A percentile compares a stretch with the other conserved stretches of the same genome.
These are phyloP conservation scores for Phaethon lepturus DNA, from an alignment of 2,113 vertebrate genomes.

Conservation along the genomic window DNA sequence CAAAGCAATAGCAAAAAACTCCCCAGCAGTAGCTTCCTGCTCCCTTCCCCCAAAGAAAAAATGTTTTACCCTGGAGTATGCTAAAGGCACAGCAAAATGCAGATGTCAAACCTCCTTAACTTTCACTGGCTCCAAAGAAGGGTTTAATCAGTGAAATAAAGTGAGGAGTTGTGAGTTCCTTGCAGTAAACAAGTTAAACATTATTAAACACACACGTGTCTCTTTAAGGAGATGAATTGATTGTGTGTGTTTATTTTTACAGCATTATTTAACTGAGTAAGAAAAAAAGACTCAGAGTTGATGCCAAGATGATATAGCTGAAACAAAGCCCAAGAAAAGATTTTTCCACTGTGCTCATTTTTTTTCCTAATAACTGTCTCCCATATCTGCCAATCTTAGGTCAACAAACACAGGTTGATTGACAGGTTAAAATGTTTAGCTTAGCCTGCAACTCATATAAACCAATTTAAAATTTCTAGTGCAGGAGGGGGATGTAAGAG, in stretches of 20 bases:
- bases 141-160: neutral
- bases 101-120: slow-evolving; percentile 13
- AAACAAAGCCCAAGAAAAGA: slow-evolving; percentile 80
- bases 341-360: slow-evolving; percentile 79
- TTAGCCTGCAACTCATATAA: slow-evolving; percentile 76
- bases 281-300: slow-evolving; percentile 52
- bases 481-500: slow-evolving; percentile 72
- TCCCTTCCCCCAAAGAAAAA: neutral
- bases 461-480: slow-evolving; percentile 76
- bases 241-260: slow-evolving; percentile 88
- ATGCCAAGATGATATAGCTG: slow-evolving; percentile 85
- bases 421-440: slow-evolving; percentile 87
- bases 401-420: slow-evolving; percentile 89
- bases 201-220: slow-evolving; percentile 85
- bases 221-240: slow-evolving; percentile 77
- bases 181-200: slow-evolving; percentile 83
- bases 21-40: neutral
- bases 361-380: slow-evolving; percentile 78
- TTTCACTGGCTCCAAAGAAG: neutral
- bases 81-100: neutral
- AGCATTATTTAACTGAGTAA: slow-evolving; percentile 81
- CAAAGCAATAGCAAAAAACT: neutral
- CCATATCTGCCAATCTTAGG: slow-evolving; percentile 85
- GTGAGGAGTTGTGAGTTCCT: slow-evolving; percentile 74
- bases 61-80: neutral